Percentiles rank a stretch among this genome's conserved stretches.
These are phyloP conservation scores for Heliconius cydno DNA, from an alignment of 2,888 invertebrate genomes.

Conservation along the genomic window DNA sequence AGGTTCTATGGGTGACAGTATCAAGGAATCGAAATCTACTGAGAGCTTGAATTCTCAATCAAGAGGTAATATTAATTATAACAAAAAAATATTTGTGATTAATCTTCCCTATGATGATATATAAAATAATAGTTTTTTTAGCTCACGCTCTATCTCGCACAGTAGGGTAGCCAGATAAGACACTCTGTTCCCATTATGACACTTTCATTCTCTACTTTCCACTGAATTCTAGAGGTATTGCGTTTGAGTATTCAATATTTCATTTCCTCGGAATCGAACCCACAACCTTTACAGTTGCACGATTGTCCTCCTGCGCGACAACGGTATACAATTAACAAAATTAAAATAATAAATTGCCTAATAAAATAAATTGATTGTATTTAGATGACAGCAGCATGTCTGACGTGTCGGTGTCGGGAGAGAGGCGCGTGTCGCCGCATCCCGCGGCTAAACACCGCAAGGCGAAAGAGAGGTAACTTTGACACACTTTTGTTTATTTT, in stretches of 20 bases:
- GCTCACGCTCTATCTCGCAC: no score
- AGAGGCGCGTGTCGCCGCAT: constrained; percentile 75
- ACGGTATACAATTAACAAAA: neutral
- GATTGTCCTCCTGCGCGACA: neutral
- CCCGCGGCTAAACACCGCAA: constrained; percentile 70
- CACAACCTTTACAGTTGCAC: neutral
- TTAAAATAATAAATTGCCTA: no score
- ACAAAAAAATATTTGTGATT: neutral
- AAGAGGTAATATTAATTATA: constrained; percentile 56
- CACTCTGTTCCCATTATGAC: no score
- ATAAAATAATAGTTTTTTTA: no score
- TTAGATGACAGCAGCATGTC: constrained; percentile 89
- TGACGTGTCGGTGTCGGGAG: constrained; percentile 88
- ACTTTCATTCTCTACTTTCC: no score
- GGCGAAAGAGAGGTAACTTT: constrained; percentile 58
- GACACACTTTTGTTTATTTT: neutral
- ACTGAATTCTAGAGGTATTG: no score
- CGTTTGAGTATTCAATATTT: no score
- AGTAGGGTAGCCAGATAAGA: no score
- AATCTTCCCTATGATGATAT: no score
- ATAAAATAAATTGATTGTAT: no score
- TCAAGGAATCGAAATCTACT: constrained; percentile 74
- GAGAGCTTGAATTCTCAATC: constrained; percentile 77
- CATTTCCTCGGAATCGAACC: no score
- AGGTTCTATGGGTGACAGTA: constrained; percentile 77